These are phyloP conservation scores for Cephus spinipes DNA, from an alignment of 2,888 invertebrate genomes.

Conservation along the genomic window DNA sequence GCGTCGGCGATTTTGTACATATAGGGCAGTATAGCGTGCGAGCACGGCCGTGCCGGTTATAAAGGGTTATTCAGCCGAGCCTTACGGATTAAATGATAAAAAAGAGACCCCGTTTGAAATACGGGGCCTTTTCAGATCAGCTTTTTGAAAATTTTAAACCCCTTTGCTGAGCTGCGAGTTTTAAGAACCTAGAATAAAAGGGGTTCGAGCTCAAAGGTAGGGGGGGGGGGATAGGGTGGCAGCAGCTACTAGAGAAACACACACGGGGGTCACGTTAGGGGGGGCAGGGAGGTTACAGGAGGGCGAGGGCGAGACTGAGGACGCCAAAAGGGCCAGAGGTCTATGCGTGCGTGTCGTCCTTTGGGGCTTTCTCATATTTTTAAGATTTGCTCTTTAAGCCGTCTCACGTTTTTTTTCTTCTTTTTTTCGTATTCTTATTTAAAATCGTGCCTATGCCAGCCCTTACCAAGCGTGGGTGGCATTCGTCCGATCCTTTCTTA, in stretches of 20 bases:
- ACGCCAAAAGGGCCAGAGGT: constrained; percentile 18
- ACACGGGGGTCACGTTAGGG: background rate
- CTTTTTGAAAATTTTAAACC: constrained; percentile 65
- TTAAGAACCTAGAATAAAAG: constrained; percentile 62
- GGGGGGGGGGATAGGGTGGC: background rate
- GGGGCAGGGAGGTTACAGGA: background rate
- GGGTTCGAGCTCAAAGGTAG: constrained; percentile 57
- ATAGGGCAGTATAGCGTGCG: constrained; percentile 14
- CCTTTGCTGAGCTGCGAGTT: constrained; percentile 47
- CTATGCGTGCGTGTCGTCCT: constrained; percentile 31
- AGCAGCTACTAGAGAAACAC: background rate
- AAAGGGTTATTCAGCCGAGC: constrained; percentile 63
- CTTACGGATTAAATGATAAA: constrained; percentile 65
- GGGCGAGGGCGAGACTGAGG: constrained; percentile 1
- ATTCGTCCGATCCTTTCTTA: constrained; percentile 10
- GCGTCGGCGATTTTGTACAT: constrained; percentile 21
- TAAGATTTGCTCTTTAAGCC: constrained; percentile 64
- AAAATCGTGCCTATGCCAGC: constrained; percentile 12
- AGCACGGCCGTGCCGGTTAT: constrained; percentile 31
- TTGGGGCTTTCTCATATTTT: constrained; percentile 63
- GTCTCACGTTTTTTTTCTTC: constrained; percentile 53
- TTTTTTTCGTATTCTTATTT: constrained; percentile 29
- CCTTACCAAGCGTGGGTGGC: constrained; percentile 28
- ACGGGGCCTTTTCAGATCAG: constrained; percentile 63
- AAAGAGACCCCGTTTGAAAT: constrained; percentile 51